phyloP scores from a whole-genome alignment of 2,888 invertebrate species.

The Stenichneumon culpator region DNA sequence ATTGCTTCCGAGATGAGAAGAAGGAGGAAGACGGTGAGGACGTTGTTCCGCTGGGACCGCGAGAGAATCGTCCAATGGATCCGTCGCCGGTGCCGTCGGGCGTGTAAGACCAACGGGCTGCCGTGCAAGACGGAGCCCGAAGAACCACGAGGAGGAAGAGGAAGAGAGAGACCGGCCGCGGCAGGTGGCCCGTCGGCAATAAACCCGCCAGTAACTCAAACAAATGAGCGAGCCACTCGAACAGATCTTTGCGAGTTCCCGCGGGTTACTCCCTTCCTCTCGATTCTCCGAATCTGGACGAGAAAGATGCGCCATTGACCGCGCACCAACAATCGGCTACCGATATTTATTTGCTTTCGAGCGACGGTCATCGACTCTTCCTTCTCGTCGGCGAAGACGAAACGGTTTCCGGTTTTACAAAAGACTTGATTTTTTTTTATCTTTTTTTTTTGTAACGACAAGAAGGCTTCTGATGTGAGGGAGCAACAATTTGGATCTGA shows the following conservation, averaged over 20 bases:
- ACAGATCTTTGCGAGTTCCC: constrained; percentile 60
- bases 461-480: too few species aligned
- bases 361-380: neutral
- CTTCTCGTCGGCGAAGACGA: neutral
- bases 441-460: too few species aligned
- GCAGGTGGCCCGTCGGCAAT: constrained; percentile 65
- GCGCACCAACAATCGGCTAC: neutral
- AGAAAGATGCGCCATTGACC: constrained; percentile 1
- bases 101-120: constrained; percentile 38
- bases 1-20: constrained; percentile 17
- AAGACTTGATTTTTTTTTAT: neutral
- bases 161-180: constrained; percentile 37
- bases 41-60: neutral
- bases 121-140: constrained; percentile 38
- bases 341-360: constrained; percentile 9
- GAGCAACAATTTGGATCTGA: too few species aligned
- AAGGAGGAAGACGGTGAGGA: constrained; percentile 9
- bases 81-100: constrained; percentile 27
- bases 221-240: constrained; percentile 71
- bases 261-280: constrained; percentile 47
- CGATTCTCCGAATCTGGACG: constrained; percentile 71
- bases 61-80: constrained; percentile 29
- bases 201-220: constrained; percentile 71
- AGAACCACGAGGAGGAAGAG: constrained; percentile 30
- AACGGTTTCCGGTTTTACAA: neutral